A percentile compares a stretch with the other conserved stretches of the same genome.
Evolutionary conservation across 2,113 vertebrate species (phyloP).

Genomic region (Elephas maximus): DNA sequence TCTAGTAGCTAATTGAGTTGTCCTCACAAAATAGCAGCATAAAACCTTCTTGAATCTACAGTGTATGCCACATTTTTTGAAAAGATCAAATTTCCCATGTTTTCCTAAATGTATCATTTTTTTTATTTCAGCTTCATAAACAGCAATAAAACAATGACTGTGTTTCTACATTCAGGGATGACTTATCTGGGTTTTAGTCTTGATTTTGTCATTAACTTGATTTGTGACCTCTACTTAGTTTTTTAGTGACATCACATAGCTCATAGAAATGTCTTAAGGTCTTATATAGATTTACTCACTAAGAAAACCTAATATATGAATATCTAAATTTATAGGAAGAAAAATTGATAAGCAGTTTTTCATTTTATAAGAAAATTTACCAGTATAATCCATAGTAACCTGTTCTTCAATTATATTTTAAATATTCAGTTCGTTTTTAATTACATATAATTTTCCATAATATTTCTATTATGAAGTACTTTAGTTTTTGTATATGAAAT

Average conservation of each 20-base stretch:
- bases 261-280: slow-evolving; percentile 11
- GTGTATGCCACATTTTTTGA: background rate
- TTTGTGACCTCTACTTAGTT: background rate
- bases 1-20: background rate
- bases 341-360: background rate
- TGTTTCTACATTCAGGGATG: background rate
- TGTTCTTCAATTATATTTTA: background rate
- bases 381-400: background rate
- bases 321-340: background rate
- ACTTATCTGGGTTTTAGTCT: slow-evolving; percentile 3
- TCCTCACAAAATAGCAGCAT: background rate
- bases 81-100: background rate
- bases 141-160: background rate
- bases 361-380: background rate
- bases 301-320: background rate
- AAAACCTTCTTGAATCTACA: background rate
- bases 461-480: background rate
- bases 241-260: background rate
- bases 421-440: background rate
- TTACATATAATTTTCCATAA: background rate
- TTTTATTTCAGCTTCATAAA: background rate
- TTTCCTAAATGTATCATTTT: background rate
- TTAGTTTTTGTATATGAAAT: background rate
- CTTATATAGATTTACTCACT: background rate
- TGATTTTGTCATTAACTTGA: background rate